Evolutionary conservation across 2,113 vertebrate species (phyloP).

Genomic region (Heterotilapia buettikoferi): DNA sequence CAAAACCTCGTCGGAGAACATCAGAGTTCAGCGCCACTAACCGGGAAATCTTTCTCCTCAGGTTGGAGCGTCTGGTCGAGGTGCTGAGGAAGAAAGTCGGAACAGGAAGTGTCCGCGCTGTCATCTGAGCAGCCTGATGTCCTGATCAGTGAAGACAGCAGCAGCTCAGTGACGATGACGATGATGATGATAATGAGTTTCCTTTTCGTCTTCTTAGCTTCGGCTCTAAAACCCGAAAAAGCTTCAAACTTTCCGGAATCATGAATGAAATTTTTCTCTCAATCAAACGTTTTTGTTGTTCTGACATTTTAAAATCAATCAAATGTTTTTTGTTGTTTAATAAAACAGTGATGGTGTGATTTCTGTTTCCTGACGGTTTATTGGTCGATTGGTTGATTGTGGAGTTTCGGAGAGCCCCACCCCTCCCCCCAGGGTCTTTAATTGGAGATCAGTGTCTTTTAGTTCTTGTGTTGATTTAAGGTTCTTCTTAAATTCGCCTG

Average conservation of each 20-base stretch:
- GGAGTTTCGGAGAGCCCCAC: background rate
- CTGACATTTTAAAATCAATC: background rate
- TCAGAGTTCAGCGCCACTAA: background rate
- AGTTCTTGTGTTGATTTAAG: conserved; percentile 44
- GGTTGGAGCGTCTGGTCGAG: conserved; percentile 94
- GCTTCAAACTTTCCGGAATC: background rate
- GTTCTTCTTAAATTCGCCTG: conserved; percentile 7
- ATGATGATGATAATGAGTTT: background rate
- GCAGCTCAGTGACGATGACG: background rate
- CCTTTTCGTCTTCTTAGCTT: background rate
- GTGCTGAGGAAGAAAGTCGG: conserved; percentile 96
- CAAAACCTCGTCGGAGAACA: fast-evolving
- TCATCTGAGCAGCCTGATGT: conserved; percentile 75
- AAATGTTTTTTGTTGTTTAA: background rate
- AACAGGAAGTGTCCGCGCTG: conserved; percentile 83
- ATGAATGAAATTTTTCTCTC: background rate
- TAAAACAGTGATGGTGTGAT: background rate
- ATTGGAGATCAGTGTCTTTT: conserved; percentile 20
- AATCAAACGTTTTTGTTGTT: background rate
- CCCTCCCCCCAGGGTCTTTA: background rate
- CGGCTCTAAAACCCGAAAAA: background rate
- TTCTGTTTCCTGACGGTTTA: background rate
- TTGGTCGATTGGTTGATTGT: background rate
- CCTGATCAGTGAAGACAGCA: background rate
- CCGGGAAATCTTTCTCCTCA: conserved; percentile 27